Evolutionary conservation across 2,888 invertebrate species (phyloP).

Genomic region (Oscheius sp.): DNA sequence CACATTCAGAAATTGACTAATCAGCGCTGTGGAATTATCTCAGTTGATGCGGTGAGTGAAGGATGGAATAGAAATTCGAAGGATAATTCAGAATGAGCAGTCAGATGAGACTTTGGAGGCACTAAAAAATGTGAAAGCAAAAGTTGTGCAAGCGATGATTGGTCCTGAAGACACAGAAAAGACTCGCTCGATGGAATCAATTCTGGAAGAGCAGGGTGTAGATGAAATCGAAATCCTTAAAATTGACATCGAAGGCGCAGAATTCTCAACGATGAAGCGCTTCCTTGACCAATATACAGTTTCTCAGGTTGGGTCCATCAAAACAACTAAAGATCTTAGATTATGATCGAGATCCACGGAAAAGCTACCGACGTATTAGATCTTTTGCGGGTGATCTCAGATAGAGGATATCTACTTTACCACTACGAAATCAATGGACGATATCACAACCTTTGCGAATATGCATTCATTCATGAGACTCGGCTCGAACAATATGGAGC

Average conservation of each 20-base stretch:
- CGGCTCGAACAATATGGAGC: slow-evolving; percentile 34
- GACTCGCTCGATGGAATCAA: neutral
- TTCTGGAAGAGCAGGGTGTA: neutral
- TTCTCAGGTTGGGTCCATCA: slow-evolving; percentile 6
- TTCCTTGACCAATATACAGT: slow-evolving; percentile 33
- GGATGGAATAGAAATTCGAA: neutral
- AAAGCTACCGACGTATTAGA: neutral
- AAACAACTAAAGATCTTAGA: slow-evolving; percentile 16
- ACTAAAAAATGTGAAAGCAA: neutral
- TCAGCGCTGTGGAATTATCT: neutral
- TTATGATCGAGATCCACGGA: slow-evolving; percentile 25
- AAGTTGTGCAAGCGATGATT: neutral
- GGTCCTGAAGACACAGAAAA: neutral
- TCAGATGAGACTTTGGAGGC: neutral
- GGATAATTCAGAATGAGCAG: neutral
- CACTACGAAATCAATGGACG: slow-evolving; percentile 18
- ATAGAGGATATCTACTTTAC: slow-evolving; percentile 7
- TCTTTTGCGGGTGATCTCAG: neutral
- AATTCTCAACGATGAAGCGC: slow-evolving; percentile 30
- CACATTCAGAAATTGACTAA: neutral
- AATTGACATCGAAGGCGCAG: slow-evolving; percentile 39
- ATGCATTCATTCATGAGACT: slow-evolving; percentile 18
- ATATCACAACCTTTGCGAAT: slow-evolving; percentile 6
- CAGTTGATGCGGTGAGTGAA: neutral
- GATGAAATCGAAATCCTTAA: slow-evolving; percentile 33